These are phyloP conservation scores for Antigone vipio DNA, from an alignment of 2,113 vertebrate species.

Conservation along the genomic window DNA sequence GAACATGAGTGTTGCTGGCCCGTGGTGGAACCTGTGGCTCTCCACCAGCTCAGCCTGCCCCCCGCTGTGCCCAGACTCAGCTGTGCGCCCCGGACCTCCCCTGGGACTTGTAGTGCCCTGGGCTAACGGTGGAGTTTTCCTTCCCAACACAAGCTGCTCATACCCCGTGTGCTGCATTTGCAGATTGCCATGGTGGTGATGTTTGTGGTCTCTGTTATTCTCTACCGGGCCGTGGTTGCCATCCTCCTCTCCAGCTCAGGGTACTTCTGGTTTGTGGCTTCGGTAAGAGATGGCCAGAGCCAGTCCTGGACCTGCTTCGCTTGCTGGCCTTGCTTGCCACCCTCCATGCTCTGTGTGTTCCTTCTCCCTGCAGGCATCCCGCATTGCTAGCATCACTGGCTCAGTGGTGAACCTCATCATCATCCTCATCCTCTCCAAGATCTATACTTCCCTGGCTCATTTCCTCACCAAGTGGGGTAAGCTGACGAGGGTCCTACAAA, in stretches of 20 bases:
- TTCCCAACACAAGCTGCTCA: neutral
- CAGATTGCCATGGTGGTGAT: conserved; percentile 59
- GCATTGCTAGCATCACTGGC: conserved; percentile 73
- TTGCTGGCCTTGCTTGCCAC: neutral
- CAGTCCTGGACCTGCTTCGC: neutral
- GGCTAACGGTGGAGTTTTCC: neutral
- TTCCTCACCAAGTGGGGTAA: conserved; percentile 82
- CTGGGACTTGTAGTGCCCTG: neutral
- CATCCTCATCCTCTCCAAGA: conserved; percentile 76
- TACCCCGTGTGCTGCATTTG: neutral
- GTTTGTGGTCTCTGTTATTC: conserved; percentile 53
- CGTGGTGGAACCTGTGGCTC: neutral
- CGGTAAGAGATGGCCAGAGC: conserved; percentile 64
- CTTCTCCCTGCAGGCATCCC: conserved; percentile 58
- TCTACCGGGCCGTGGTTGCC: conserved; percentile 38
- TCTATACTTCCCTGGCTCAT: conserved; percentile 72
- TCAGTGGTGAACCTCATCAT: conserved; percentile 76
- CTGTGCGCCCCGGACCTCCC: neutral
- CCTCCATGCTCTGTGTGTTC: neutral
- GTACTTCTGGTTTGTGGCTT: conserved; percentile 51
- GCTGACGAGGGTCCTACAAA: neutral
- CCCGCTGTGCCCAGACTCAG: neutral
- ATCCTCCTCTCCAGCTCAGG: conserved; percentile 42
- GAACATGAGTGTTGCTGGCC: too few species aligned
- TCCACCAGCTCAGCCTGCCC: neutral